Base-by-base conservation (phyloP, 2,888 invertebrate genomes). In the Micropterix aruncella region DNA sequence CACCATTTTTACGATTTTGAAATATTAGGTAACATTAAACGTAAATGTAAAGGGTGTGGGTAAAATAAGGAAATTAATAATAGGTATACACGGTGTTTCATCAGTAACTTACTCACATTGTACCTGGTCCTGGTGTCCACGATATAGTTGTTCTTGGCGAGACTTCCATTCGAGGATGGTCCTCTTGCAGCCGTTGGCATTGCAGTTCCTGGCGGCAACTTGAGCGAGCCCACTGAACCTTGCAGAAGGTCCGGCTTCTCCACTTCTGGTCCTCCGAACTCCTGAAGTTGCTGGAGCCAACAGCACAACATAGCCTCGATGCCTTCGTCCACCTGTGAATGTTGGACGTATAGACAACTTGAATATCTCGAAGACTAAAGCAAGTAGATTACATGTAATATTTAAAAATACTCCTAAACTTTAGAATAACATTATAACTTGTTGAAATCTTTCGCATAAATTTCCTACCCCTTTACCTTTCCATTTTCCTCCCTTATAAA, bases 281-380 rank as follows among this genome's bases (percentile, higher is more conserved):
- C 87, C 60, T 87, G 87, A 48, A 88, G 65, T 58, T 85, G 86
- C 59, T 87, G 86, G 48, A 88, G 63, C 85, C 86, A 87, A 59
- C 87, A 87, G 55, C 86, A 84, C 15, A 88, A 71, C 86, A 88
- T 86, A 45, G 83, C 82, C 61, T 88, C 88, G 62, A 88, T 86
- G 46, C 88, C 88, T 58, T 86, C 86, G 55, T 82, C 81, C 49
- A 82, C 81, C 81, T 82, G 19, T 14, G 18, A 37, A n/a, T n/a
- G n/a, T n/a, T n/a, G n/a, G n/a, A n/a, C n/a, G n/a, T n/a, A n/a
- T n/a, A n/a, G n/a, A n/a, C n/a, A n/a, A n/a, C n/a, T n/a, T n/a
- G n/a, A n/a, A n/a, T n/a, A n/a, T n/a, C n/a, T n/a, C n/a, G n/a
- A n/a, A n/a, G n/a, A n/a, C n/a, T n/a, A n/a, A n/a, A n/a, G n/a